phyloP scores from a whole-genome alignment of 2,888 invertebrate genomes.

The Periphyllus acericola region DNA sequence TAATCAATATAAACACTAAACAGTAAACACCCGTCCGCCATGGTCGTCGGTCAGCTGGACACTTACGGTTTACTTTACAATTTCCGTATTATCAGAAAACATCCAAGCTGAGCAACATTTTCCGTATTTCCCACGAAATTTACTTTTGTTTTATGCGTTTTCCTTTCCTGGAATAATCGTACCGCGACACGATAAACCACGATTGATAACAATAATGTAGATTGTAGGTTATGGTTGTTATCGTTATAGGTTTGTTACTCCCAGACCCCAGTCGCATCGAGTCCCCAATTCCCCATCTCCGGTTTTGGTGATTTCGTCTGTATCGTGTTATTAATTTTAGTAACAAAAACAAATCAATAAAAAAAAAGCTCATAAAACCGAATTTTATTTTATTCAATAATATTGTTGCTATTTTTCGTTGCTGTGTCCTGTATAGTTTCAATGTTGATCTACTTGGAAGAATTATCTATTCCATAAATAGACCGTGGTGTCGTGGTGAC shows the following conservation, averaged over 20 bases:
- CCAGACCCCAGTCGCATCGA: too few relatives aligned
- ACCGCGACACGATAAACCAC: too few relatives aligned
- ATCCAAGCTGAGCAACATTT: constrained; percentile 47
- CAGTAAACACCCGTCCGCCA: background rate
- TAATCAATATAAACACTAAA: constrained; percentile 42
- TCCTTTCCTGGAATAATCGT: background rate
- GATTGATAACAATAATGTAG: background rate
- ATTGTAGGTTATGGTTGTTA: background rate
- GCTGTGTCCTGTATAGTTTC: too few relatives aligned
- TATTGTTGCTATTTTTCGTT: too few relatives aligned
- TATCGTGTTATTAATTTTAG: too few relatives aligned
- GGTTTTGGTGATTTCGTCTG: too few relatives aligned
- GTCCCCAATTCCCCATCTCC: too few relatives aligned
- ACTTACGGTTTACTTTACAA: constrained; percentile 22
- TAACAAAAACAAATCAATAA: background rate
- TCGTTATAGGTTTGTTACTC: background rate
- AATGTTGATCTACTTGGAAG: too few relatives aligned
- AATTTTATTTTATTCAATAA: background rate
- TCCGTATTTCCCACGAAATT: constrained; percentile 23
- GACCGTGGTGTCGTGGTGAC: too few relatives aligned
- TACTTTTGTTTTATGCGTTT: background rate
- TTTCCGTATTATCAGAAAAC: constrained; percentile 21
- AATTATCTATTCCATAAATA: too few relatives aligned
- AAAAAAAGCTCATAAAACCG: background rate
- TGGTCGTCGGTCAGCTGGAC: constrained; percentile 1